Conservation (phyloP, 2,888 invertebrate species). For the Penaeus monodon region DNA sequence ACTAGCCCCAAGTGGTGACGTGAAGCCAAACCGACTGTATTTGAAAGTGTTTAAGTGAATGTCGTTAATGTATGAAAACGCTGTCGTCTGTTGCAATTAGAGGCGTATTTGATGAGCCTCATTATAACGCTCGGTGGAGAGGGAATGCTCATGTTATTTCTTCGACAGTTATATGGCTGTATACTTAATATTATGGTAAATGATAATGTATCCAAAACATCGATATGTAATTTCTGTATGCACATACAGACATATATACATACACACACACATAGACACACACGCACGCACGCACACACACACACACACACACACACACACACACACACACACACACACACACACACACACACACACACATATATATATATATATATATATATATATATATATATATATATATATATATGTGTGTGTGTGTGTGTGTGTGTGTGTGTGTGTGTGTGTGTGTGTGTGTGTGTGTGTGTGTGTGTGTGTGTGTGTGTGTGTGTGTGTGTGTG, state of each 20-base stretch:
- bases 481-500: neutral
- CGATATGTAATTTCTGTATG: neutral
- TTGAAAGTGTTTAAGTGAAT: too few relatives aligned
- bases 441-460: slow-evolving; percentile 11
- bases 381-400: slow-evolving; percentile 33
- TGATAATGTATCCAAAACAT: too few relatives aligned
- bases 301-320: slow-evolving; percentile 11
- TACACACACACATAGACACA: neutral
- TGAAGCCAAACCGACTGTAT: too few relatives aligned
- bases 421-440: slow-evolving; percentile 15
- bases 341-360: slow-evolving; percentile 1
- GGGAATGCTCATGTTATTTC: too few relatives aligned
- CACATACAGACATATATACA: neutral
- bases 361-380: slow-evolving; percentile 33
- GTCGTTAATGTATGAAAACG: too few relatives aligned
- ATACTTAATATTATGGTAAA: too few relatives aligned
- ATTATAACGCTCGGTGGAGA: too few relatives aligned
- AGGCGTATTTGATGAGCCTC: too few relatives aligned
- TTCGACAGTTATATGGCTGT: too few relatives aligned
- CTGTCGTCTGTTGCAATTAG: too few relatives aligned
- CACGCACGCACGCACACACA: neutral
- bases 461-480: neutral
- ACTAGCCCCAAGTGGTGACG: too few relatives aligned
- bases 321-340: slow-evolving; percentile 8
- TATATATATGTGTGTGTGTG: slow-evolving; percentile 22